Evolutionary conservation across 2,113 vertebrate genomes (phyloP).

Genomic region (Lota lota): DNA sequence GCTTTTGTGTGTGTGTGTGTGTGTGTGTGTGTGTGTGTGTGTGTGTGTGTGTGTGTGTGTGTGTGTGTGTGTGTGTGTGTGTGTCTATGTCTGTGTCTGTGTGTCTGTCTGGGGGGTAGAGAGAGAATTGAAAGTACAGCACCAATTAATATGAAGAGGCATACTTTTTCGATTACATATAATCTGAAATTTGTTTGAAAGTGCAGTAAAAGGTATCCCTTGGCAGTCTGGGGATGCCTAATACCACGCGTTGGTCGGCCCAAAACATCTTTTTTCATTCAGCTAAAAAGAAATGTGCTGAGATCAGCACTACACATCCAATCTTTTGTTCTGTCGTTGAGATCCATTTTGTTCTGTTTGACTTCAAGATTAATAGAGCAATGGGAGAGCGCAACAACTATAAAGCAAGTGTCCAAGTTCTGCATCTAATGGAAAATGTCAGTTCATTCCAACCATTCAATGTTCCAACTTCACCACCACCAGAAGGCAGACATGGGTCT

Average conservation of each 20-base stretch:
- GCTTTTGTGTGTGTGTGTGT: conserved; percentile 8
- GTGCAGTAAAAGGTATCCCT: conserved; percentile 50
- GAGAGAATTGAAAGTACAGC: conserved; percentile 38
- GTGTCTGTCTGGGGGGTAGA: too few relatives aligned
- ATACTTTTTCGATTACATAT: conserved; percentile 42
- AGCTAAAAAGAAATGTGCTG: conserved; percentile 52
- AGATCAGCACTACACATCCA: conserved; percentile 52
- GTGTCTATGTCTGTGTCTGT: conserved; percentile 18
- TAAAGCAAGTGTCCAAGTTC: conserved; percentile 72
- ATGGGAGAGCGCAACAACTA: conserved; percentile 69
- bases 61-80: conserved; percentile 18
- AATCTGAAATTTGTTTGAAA: conserved; percentile 50
- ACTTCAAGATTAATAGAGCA: conserved; percentile 68
- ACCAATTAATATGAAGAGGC: conserved; percentile 37
- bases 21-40: conserved; percentile 26
- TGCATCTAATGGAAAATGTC: conserved; percentile 73
- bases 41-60: neutral
- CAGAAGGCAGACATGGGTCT: conserved; percentile 2
- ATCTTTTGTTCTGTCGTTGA: conserved; percentile 14
- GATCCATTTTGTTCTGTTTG: conserved; percentile 52
- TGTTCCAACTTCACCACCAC: conserved; percentile 50
- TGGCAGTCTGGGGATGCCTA: conserved; percentile 44
- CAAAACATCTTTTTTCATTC: conserved; percentile 54
- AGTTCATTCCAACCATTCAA: conserved; percentile 62
- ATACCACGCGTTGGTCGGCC: conserved; percentile 33